A percentile compares a stretch with the other conserved stretches of the same genome.
These are phyloP conservation scores for Vombatus ursinus DNA, from an alignment of 2,113 vertebrate species.

Conservation along the genomic window DNA sequence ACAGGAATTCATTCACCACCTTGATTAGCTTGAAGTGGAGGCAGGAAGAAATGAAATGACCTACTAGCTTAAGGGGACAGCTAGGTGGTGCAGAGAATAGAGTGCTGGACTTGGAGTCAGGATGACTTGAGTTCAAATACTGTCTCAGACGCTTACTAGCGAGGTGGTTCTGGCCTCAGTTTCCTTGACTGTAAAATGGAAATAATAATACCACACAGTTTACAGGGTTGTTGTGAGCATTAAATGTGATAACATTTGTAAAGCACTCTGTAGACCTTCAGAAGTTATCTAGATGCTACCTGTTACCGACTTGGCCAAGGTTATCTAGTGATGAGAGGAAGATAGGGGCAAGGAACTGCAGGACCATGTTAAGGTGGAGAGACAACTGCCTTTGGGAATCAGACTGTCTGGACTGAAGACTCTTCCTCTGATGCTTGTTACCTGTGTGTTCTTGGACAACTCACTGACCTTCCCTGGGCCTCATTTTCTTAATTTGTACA, in stretches of 20 bases:
- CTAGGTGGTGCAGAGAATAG: neutral
- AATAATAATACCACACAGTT: neutral
- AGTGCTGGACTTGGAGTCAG: neutral
- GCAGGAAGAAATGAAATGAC: neutral
- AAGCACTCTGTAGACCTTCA: neutral
- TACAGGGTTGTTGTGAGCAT: neutral
- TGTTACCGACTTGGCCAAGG: neutral
- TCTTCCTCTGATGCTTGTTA: neutral
- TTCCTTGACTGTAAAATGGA: neutral
- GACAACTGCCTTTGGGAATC: neutral
- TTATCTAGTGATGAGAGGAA: neutral
- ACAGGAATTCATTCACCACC: neutral
- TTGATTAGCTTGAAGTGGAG: neutral
- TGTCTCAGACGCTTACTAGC: neutral
- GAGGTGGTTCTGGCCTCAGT: neutral
- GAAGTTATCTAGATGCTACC: neutral
- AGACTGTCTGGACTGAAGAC: neutral
- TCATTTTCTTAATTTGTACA: neutral
- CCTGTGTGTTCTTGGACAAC: no score
- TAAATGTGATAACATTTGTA: neutral
- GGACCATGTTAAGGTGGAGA: neutral
- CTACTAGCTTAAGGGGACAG: neutral
- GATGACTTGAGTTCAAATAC: slow-evolving; percentile 17
- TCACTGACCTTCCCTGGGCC: neutral
- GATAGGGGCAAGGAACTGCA: neutral